Evolutionary conservation across 2,113 vertebrate species (phyloP).

Genomic region (Oryzias javanicus): DNA sequence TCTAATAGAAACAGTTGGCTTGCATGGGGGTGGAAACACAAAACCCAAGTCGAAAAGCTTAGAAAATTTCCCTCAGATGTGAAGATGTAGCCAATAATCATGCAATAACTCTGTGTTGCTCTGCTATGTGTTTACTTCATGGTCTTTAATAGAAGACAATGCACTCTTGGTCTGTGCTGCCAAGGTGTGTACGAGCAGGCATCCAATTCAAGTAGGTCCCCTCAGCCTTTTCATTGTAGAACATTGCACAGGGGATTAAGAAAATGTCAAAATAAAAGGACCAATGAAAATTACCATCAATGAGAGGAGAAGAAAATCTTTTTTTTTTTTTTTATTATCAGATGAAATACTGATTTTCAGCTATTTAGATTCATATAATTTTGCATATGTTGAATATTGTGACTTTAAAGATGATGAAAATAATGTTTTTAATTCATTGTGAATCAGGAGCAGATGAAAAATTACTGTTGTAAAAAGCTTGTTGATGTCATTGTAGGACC

Average conservation of each 20-base stretch:
- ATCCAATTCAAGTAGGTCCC: slow-evolving; percentile 58
- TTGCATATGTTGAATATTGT: too few species aligned
- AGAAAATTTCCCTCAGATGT: slow-evolving; percentile 62
- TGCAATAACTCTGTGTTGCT: slow-evolving; percentile 54
- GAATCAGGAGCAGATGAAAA: too few species aligned
- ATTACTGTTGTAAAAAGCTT: too few species aligned
- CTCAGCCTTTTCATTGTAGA: slow-evolving; percentile 56
- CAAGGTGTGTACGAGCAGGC: slow-evolving; percentile 47
- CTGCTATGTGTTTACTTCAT: slow-evolving; percentile 68
- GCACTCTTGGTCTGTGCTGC: slow-evolving; percentile 61
- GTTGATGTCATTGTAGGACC: too few species aligned
- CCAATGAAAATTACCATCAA: slow-evolving; percentile 32
- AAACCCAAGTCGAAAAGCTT: slow-evolving; percentile 57
- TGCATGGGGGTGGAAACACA: slow-evolving; percentile 49
- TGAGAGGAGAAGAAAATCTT: background rate
- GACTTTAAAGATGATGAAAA: too few species aligned
- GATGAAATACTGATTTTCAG: slow-evolving; percentile 3
- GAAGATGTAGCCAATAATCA: slow-evolving; percentile 43
- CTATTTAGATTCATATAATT: too few species aligned
- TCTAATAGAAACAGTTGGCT: slow-evolving; percentile 59
- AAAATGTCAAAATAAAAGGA: slow-evolving; percentile 77
- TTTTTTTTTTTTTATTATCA: slow-evolving; percentile 1
- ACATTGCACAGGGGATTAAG: slow-evolving; percentile 57
- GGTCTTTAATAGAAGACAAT: slow-evolving; percentile 66
- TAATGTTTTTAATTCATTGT: too few species aligned